Conservation (phyloP, 1,140 invertebrate genomes). For the Drosophila setifemur region DNA sequence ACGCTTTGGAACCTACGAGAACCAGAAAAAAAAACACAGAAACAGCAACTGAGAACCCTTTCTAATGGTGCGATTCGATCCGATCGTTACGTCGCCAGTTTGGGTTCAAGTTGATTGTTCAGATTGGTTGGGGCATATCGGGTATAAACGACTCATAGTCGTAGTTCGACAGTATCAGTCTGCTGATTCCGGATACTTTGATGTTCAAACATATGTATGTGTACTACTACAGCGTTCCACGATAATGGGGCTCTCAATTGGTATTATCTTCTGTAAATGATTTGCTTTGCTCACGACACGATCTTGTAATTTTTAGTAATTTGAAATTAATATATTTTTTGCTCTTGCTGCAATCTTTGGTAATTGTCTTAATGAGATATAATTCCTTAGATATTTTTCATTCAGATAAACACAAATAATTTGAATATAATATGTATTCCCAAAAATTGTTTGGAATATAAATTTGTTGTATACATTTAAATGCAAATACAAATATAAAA, state of each 20-base stretch:
- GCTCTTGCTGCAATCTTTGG: not conserved
- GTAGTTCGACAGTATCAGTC: conserved; percentile 23
- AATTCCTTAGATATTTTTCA: no score
- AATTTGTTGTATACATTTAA: no score
- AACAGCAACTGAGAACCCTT: no score
- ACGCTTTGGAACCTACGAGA: conserved; percentile 34
- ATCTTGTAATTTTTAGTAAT: not conserved
- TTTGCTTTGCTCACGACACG: not conserved
- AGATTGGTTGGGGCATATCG: conserved; percentile 5
- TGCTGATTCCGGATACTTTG: conserved; percentile 9
- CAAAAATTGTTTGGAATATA: no score
- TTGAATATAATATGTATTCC: no score
- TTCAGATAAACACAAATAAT: no score
- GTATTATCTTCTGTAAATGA: not conserved
- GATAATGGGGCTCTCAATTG: conserved; percentile 11
- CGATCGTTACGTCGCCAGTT: conserved; percentile 9
- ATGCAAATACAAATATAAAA: no score
- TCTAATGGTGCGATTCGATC: conserved; percentile 12
- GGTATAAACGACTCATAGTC: conserved; percentile 21
- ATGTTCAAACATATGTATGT: not conserved
- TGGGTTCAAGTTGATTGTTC: not conserved
- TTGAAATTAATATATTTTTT: no score
- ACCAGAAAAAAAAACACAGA: no score
- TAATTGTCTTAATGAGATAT: no score
- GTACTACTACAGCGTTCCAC: not conserved